A percentile compares a stretch with the other conserved stretches of the same genome.
phyloP scores from a whole-genome alignment of 1,140 invertebrate genomes.

The Tetramorium parvispinum region DNA sequence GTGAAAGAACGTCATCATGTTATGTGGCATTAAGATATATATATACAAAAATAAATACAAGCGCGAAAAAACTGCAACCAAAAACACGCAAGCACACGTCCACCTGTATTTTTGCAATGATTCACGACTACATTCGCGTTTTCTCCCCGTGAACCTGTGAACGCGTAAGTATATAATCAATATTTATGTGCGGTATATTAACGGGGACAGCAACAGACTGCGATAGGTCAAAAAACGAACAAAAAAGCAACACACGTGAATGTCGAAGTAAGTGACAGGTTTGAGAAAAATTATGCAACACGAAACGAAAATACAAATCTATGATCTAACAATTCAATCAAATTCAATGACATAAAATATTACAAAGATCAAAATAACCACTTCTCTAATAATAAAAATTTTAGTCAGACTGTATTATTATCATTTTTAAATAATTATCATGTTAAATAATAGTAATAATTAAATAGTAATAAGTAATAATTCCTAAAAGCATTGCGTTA shows the following conservation, averaged over 20 bases:
- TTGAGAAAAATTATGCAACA: not conserved
- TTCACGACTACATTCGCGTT: not conserved
- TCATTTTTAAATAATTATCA: not conserved
- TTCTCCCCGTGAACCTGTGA: not conserved
- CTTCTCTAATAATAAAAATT: not conserved
- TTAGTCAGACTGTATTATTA: not conserved
- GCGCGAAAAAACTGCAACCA: not conserved
- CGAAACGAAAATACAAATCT: not conserved
- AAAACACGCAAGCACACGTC: not conserved
- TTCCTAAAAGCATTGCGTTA: not conserved
- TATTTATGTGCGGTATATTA: constrained; percentile 13
- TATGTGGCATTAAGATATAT: not conserved
- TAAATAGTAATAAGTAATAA: not conserved
- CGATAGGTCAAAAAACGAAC: not conserved
- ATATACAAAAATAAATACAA: constrained; percentile 16
- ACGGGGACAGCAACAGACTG: not conserved
- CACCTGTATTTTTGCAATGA: constrained; percentile 2
- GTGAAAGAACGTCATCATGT: not conserved
- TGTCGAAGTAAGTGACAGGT: not conserved
- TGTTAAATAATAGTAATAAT: too few relatives aligned
- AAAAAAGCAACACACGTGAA: not conserved
- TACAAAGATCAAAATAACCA: not conserved
- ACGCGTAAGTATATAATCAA: constrained; percentile 21
- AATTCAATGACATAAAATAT: not conserved
- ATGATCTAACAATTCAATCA: not conserved